A percentile compares a stretch with the other conserved stretches of the same genome.
These are phyloP conservation scores for Pseudopipra pipra DNA, from an alignment of 2,113 vertebrate species.

Conservation along the genomic window DNA sequence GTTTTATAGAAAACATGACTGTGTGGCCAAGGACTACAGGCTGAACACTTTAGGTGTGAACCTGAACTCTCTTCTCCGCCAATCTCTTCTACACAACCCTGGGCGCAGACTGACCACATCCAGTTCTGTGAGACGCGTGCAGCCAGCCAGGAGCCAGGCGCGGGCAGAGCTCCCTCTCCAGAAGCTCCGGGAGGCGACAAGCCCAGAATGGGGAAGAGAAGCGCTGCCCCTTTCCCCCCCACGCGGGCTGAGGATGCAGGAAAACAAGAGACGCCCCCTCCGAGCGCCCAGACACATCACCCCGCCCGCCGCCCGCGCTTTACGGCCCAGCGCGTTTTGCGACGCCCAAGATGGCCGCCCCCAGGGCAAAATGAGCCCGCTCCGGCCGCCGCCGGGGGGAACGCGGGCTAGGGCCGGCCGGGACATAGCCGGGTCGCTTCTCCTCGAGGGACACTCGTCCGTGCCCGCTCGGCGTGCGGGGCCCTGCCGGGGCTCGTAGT, in stretches of 20 bases:
- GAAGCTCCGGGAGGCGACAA: not conserved
- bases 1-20: accelerated
- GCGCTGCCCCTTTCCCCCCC: accelerated
- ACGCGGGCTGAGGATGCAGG: accelerated
- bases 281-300: accelerated
- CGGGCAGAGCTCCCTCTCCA: too few relatives aligned
- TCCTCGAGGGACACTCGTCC: not conserved
- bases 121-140: accelerated
- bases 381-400: not conserved
- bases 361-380: not conserved
- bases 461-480: too few relatives aligned
- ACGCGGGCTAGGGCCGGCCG: not conserved
- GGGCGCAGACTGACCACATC: not conserved
- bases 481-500: not conserved
- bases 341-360: constrained; percentile 41
- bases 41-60: accelerated
- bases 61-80: accelerated
- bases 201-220: accelerated
- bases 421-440: not conserved
- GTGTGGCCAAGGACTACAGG: accelerated
- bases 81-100: accelerated
- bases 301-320: not conserved
- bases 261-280: accelerated
- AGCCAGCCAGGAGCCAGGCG: not conserved
- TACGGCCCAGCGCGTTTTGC: constrained; percentile 11